Evolutionary conservation across 2,113 vertebrate genomes (phyloP).

Genomic region (Ptyas mucosa): DNA sequence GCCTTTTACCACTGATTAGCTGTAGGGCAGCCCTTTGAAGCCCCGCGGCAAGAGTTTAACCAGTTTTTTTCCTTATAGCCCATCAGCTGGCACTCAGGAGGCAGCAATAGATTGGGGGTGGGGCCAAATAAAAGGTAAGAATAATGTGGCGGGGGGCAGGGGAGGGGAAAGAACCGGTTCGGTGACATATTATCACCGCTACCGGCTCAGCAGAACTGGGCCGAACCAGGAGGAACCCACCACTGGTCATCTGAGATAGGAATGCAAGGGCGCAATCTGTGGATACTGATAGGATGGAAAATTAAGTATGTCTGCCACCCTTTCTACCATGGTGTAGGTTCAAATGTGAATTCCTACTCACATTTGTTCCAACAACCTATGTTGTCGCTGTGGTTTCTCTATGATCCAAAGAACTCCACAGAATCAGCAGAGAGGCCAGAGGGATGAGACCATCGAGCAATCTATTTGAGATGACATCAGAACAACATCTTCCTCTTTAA

Average conservation of each 20-base stretch:
- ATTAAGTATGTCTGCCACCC: neutral
- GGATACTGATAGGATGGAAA: neutral
- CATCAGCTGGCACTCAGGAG: no score
- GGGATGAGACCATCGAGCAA: neutral
- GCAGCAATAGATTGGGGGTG: no score
- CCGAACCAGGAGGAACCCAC: no score
- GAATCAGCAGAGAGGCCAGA: neutral
- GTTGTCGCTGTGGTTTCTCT: neutral
- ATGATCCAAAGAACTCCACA: neutral
- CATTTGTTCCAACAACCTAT: neutral
- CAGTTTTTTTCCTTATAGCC: no score
- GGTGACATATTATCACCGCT: no score
- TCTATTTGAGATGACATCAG: constrained; percentile 38
- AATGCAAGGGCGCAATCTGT: neutral
- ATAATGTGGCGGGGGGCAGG: no score
- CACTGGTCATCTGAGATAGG: neutral
- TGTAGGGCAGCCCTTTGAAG: no score
- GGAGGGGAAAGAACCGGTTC: no score
- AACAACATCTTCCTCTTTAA: constrained; percentile 51
- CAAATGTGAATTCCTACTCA: neutral
- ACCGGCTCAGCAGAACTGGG: no score
- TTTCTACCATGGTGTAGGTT: neutral
- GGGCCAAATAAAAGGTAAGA: no score
- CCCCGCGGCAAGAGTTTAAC: no score
- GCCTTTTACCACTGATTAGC: no score